A percentile compares a stretch with the other conserved stretches of the same genome.
phyloP scores from a whole-genome alignment of 2,888 invertebrate genomes.

The Ennomos erosarius region DNA sequence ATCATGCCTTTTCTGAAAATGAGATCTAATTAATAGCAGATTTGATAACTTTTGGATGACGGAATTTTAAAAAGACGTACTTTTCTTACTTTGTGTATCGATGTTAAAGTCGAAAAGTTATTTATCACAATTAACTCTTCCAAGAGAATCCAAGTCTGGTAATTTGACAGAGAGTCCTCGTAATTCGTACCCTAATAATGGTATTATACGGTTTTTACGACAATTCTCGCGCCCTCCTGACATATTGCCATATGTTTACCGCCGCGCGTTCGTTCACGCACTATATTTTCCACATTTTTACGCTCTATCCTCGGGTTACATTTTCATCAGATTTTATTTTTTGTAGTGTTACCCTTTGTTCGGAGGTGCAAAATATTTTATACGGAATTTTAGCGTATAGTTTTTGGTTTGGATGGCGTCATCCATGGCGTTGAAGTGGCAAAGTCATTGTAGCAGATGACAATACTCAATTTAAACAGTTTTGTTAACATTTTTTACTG shows the following conservation, averaged over 20 bases:
- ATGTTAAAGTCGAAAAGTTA: conserved; percentile 7
- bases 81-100: too few relatives aligned
- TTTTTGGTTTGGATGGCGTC: not conserved
- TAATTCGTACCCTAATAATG: conserved; percentile 47
- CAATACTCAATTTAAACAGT: not conserved
- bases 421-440: not conserved
- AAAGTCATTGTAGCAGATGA: not conserved
- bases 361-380: too few relatives aligned
- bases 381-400: not conserved
- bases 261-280: conserved; percentile 45
- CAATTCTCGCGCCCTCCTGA: conserved; percentile 54
- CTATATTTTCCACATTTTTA: conserved; percentile 54
- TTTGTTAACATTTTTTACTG: not conserved
- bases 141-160: conserved; percentile 49
- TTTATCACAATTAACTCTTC: conserved; percentile 39
- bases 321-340: conserved; percentile 56
- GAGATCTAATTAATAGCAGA: too few relatives aligned
- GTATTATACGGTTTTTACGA: conserved; percentile 55
- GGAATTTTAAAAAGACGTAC: too few relatives aligned
- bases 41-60: too few relatives aligned
- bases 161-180: conserved; percentile 57
- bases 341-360: not conserved
- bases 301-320: conserved; percentile 50
- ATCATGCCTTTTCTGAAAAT: too few relatives aligned
- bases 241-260: conserved; percentile 59